Percentiles rank a stretch among this genome's conserved stretches.
Evolutionary conservation across 2,797 vertebrate genomes (phyloP).

Genomic region (Melanotaenia pygmaea): DNA sequence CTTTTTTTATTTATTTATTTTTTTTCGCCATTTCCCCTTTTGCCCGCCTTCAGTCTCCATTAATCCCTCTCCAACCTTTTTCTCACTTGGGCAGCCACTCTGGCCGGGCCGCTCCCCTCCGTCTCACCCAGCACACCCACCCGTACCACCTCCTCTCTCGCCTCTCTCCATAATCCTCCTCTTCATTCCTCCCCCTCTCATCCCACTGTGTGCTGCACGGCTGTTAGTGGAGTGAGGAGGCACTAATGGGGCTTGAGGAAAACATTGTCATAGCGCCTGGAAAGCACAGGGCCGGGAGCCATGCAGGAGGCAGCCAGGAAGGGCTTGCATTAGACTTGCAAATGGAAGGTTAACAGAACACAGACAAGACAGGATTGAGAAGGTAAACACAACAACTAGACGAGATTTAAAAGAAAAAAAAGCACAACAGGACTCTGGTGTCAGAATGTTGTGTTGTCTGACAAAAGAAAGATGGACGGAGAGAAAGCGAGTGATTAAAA

Average conservation of each 20-base stretch:
- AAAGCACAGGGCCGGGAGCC: slow-evolving; percentile 64
- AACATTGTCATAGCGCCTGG: slow-evolving; percentile 75
- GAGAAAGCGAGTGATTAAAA: slow-evolving; percentile 16
- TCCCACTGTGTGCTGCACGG: slow-evolving; percentile 61
- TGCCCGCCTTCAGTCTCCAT: slow-evolving; percentile 41
- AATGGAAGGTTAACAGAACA: slow-evolving; percentile 66
- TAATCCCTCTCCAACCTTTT: slow-evolving; percentile 63
- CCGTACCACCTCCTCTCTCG: slow-evolving; percentile 14
- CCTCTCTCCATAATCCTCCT: slow-evolving; percentile 48
- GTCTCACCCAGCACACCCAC: slow-evolving; percentile 34
- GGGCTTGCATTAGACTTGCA: slow-evolving; percentile 65
- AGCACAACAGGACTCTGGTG: slow-evolving; percentile 18
- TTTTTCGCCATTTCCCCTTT: slow-evolving; percentile 35
- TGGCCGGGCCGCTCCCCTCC: slow-evolving; percentile 25
- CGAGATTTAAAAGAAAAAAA: slow-evolving; percentile 21
- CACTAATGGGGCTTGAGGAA: slow-evolving; percentile 71
- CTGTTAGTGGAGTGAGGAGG: slow-evolving; percentile 70
- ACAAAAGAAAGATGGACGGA: slow-evolving; percentile 8
- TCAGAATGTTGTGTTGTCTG: slow-evolving; percentile 19
- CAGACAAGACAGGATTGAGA: slow-evolving; percentile 47
- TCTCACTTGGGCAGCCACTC: slow-evolving; percentile 47
- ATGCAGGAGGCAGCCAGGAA: slow-evolving; percentile 52
- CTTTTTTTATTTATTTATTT: slow-evolving; percentile 8
- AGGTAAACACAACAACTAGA: slow-evolving; percentile 35
- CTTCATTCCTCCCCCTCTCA: slow-evolving; percentile 50